Percentiles rank a stretch among this genome's conserved stretches.
Evolutionary conservation across 2,797 vertebrate genomes (phyloP).

Genomic region (Echiichthys vipera): DNA sequence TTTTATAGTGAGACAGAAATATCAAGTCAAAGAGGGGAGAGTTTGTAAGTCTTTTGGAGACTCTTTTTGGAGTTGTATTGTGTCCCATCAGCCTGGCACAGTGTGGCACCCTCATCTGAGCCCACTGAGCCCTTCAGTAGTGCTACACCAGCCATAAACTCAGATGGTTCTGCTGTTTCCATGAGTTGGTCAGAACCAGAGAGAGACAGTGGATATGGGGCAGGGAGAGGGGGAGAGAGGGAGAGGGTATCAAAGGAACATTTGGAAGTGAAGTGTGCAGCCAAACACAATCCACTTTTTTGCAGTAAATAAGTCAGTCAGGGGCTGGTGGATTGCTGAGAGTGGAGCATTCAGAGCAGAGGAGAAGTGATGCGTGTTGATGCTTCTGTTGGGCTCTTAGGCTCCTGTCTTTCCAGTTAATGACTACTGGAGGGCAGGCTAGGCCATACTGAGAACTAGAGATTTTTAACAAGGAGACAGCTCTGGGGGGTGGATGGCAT

Average conservation of each 20-base stretch:
- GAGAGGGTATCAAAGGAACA: constrained; percentile 70
- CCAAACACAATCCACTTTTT: constrained; percentile 73
- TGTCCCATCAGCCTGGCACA: constrained; percentile 59
- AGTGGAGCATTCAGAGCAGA: constrained; percentile 59
- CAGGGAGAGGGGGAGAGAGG: constrained; percentile 36
- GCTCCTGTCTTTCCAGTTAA: constrained; percentile 75
- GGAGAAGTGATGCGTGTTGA: constrained; percentile 77
- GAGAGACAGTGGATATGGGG: constrained; percentile 13
- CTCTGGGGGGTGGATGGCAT: constrained; percentile 46
- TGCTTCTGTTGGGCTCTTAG: constrained; percentile 68
- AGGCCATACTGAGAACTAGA: constrained; percentile 62
- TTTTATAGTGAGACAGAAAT: constrained; percentile 41
- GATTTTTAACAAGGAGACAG: constrained; percentile 76
- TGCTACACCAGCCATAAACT: constrained; percentile 39
- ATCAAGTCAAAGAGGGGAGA: constrained; percentile 55
- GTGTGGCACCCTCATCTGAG: constrained; percentile 52
- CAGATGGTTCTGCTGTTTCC: constrained; percentile 51
- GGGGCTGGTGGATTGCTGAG: constrained; percentile 71
- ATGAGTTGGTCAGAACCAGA: constrained; percentile 51
- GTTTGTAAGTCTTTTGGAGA: constrained; percentile 64
- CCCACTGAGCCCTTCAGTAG: constrained; percentile 45
- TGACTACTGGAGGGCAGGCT: constrained; percentile 80
- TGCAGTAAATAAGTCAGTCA: constrained; percentile 78
- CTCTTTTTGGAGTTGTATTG: constrained; percentile 54
- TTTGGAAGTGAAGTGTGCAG: constrained; percentile 67